Percentiles rank a stretch among this genome's conserved stretches.
phyloP scores from a whole-genome alignment of 2,113 vertebrate genomes.

The Cyphomyrus discorhynchus region DNA sequence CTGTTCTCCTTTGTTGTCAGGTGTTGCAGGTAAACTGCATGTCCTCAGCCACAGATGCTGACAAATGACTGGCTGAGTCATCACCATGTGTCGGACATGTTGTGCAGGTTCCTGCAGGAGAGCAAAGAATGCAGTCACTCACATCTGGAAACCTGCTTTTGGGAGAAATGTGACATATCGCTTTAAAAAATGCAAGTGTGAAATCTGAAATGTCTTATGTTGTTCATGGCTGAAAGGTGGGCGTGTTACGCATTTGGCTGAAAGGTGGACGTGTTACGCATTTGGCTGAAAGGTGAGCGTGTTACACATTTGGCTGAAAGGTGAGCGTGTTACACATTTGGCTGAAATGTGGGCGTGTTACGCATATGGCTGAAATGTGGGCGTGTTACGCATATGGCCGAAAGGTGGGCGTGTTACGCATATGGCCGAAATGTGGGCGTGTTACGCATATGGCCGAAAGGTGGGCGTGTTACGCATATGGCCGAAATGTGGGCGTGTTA shows the following conservation, averaged over 20 bases:
- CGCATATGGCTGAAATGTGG: not conserved
- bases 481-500: no score
- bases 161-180: not conserved
- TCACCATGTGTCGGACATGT: not conserved
- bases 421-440: not conserved
- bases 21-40: not conserved
- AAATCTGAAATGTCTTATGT: not conserved
- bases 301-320: no score
- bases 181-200: not conserved
- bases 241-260: not conserved
- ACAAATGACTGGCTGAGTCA: not conserved
- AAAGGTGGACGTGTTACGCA: not conserved
- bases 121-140: not conserved
- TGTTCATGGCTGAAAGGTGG: not conserved
- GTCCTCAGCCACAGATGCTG: not conserved
- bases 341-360: no score
- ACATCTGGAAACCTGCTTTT: not conserved
- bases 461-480: no score
- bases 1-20: slow-evolving; percentile 21
- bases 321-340: no score
- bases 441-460: not conserved
- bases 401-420: no score
- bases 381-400: no score
- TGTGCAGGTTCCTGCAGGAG: not conserved
- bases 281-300: no score